Base-by-base conservation (phyloP, 1,140 invertebrate species). In the Lysiphlebus fabarum region DNA sequence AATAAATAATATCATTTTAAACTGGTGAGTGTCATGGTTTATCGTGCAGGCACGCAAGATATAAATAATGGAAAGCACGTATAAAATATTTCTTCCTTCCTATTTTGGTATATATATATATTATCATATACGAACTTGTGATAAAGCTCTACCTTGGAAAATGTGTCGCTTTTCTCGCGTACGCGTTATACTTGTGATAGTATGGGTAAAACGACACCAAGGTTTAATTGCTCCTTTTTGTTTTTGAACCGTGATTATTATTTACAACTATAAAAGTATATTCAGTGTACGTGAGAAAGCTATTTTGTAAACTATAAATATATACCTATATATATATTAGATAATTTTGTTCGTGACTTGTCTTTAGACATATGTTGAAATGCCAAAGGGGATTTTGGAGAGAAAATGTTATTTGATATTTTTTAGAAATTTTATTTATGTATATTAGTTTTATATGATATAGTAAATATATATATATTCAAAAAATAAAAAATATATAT, bases 21-120 rank as follows among this genome's bases (percentile, higher is more conserved):
- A 55, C 45, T 45, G 53, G 53, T 45, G 26, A 55, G 45, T 36
- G 34, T 42, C 26, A 14, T 12, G 41, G 53, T 42, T 55, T 55
- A 55, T 55, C 53, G 42, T 41, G 10, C 10, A 14, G 38, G 33
- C 41, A 43, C 36, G 43, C 42, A 37, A 11, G 11, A 55, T 55
- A 55, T 55, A 55, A 55, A 55, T 55, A 55, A 55, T 55, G 53
- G 41, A 55, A 42, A 9, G 42, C 53, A 55, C 53, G 53, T 55
- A 55, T 33, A 45, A 33, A 11, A 42, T 55, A 55, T 55, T 55
- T 26, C 53, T 55, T 55, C 11, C 26, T 38, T 36, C 33, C 45
- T 17, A 12, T 12, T 42, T 17, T 14, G 26, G 45, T 48, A 45
- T 45, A 45, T 45, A 17, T 14, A n/a, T 7, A n/a, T n/a, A n/a